Base-by-base conservation (phyloP, 2,113 vertebrate genomes). In the Myiopsitta monachus region DNA sequence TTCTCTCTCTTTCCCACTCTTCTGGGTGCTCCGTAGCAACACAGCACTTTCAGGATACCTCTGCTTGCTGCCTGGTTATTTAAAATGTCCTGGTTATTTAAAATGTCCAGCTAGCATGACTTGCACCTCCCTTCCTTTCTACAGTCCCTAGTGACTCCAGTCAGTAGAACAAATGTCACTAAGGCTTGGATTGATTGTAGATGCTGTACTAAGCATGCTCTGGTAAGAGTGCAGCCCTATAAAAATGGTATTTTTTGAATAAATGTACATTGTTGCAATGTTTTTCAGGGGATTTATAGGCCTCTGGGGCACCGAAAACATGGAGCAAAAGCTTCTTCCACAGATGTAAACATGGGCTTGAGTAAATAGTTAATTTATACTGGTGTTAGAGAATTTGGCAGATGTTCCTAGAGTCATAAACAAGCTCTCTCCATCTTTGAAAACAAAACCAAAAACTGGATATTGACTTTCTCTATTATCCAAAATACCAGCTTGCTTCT, bases 331-430 rank as follows among this genome's bases (percentile, higher is more conserved):
- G 63, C 77, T 89, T 70, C 51, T 96, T 93, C 79, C 39, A 47
- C 74, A 93, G 86, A 96, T 88, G 67, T 87, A 95, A 96, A 97
- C 67, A 92, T 18, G 11, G 1, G 3, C 76, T 91, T 83, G 64
- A 91, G 55, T 90, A 97, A 97, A 96, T 31, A 96, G 92, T 87
- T 96, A 88, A 96, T 87, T 94, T 95, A 83, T 75, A 44, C 55
- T 91, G 41, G 68, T 94, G 47, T 91, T 76, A 82, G 41, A 93
- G 43, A 67, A 83, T 90, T 94, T 95, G 79, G 79, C 69, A 6
- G 51, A 83, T 90, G 88, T 82, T 87, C 28, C 31, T 43, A 92
- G 70, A 93, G 63, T 63, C 57, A 88, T 88, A 94, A 97, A 87
- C 80, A 95, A 83, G 44, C 30, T 68, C 77, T 62, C 55, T 90